Base-by-base conservation (phyloP, 1,140 invertebrate genomes). In the Halictus rubicundus region DNA sequence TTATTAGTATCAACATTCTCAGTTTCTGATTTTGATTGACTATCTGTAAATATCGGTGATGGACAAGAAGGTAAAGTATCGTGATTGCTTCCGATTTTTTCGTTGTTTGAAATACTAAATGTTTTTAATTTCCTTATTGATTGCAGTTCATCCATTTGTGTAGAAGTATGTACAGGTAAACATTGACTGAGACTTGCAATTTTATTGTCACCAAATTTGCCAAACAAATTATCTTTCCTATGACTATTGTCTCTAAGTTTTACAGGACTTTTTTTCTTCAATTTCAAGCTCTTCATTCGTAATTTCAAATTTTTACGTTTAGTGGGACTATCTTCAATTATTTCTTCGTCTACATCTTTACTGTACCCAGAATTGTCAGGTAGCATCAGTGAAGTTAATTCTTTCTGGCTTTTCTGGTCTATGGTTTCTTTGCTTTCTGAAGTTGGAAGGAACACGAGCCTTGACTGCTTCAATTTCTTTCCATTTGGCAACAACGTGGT, bases 381-480 rank as follows among this genome's bases (percentile, higher is more conserved):
- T 52, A 27, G n/a, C 73, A 19, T 16, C 54, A 27, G 57, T 12
- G 59, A 3, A 61, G 23, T 52, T 66, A 49, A 32, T 5, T 37
- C 64, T 27, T 52, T 57, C 0, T 57, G 25, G 14, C 42, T 4
- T 23, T 60, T 10, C 6, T 8, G 16, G 39, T 2, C 27, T 10
- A 1, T 52, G 69, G n/a, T 74, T 32, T 80, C 19, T 60, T 39
- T 61, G 69, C 80, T 73, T 59, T 52, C 52, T 68, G 82, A 12
- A 37, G 68, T 37, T 63, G 78, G 70, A 83, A 77, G 0, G 86
- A 84, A 69, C 59, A 84, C 21, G 61, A 90, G 81, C 60, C 78
- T 90, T 25, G 86, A 84, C 64, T 91, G 90, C 61, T 82, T 88
- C 21, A 88, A 57, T 74, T 81, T 90, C 49, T 87, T 88, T 6